Evolutionary conservation across 2,888 invertebrate species (phyloP), one percentile per base, ranked within the genome.

Genomic region (Temnothorax ravouxi): DNA sequence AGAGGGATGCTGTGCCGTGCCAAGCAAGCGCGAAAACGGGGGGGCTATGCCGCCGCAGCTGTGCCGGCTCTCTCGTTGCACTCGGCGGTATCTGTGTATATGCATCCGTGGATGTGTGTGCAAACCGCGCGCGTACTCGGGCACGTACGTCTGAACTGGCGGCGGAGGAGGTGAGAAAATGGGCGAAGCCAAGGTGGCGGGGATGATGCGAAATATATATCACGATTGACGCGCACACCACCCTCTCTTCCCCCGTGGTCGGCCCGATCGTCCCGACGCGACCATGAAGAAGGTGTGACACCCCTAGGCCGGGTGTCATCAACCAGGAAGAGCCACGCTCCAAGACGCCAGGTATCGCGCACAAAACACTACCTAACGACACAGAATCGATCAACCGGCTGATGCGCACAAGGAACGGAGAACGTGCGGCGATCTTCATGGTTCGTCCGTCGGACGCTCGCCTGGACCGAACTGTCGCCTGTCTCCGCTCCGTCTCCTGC

Each of bases 1-100:
- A 90, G 93, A 93, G 94, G 93, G 93, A 93, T 93, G 94, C 93
- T 92, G 92, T 91, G 91, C 92, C 87, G 91, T 90, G 92, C 92
- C 92, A 92, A 92, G 92, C 93, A 93, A 93, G 91, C 93, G 93
- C 93, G 93, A 92, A 92, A 93, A 91, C 93, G 92, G 91, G 89
- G 92, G 92, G 92, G 92, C 90, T 91, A 88, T 88, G 88, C 87
- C 86, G 83, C 87, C 84, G 87, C 85, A 83, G 88, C 87, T 88
- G 88, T 87, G 86, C 85, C 87, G 88, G 86, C 87, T 87, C 87
- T 87, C 87, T 87, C 87, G 79, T 41, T 80, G 79, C 79, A 80
- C 79, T 80, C 47, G 34, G 34, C 47, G 59, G 59, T 64, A 18
- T 71, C 59, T 72, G 71, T 80, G 79, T 80, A 69, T 59, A 83